Base-by-base conservation (phyloP, 2,797 vertebrate genomes). In the Cyclopterus lumpus region DNA sequence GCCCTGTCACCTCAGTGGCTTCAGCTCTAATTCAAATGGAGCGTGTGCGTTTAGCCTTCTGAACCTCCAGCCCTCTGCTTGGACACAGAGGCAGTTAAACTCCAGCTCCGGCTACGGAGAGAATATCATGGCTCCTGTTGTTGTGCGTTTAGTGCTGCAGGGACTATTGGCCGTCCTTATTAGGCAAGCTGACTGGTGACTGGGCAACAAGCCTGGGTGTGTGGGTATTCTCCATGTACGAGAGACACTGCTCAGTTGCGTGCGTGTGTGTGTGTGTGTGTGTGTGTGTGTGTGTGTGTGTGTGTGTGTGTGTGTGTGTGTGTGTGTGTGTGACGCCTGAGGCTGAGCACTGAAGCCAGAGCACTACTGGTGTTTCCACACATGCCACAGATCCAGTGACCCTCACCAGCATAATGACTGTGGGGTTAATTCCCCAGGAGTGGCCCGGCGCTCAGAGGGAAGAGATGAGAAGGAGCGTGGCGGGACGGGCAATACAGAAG, bases 351-450 rank as follows among this genome's bases (percentile, higher is more conserved):
- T 77, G 75, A 76, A 81, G 85, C 87, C 76, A 82, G 80, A 79
- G 79, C 77, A 61, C 70, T 62, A 68, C 86, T 88, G 88, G 80
- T 91, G 89, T 89, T 92, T 93, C 88, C 88, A 92, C 92, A 88
- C 90, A 92, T 93, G 87, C 90, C 92, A 77, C 90, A 85, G 84
- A 90, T 80, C 64, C 86, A 85, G 82, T 93, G 92, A 93, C 91
- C 92, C 91, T 87, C 62, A 85, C 85, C 70, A 70, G 84, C 86
- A 74, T 92, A 93, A 93, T 91, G 90, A 91, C 85, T 83, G 73
- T 2, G 22, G 83, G 92, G 92, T 93, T 93, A 92, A 92, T 91
- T 93, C 89, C 88, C 84, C 9, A 57, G 85, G 89, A 90, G 88
- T 84, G 73, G 82, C 73, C 73, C 32, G 22, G 58, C 49, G 49